Base-by-base conservation (phyloP, 2,888 invertebrate genomes). In the Prosapia bicincta region DNA sequence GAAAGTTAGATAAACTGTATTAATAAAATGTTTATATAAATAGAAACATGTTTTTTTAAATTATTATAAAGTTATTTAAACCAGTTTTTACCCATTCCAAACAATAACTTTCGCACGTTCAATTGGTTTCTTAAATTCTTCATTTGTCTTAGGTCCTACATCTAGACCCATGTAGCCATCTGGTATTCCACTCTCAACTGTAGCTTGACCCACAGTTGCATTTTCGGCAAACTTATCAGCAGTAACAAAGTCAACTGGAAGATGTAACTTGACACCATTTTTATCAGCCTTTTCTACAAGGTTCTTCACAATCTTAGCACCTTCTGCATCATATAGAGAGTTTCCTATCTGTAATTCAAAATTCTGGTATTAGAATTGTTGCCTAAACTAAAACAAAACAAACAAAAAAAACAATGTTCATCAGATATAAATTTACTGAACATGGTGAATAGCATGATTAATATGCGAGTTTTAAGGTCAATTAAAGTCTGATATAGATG, bases 211-310 rank as follows among this genome's bases (percentile, higher is more conserved):
- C 78, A 89, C 90, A 81, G 88, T 86, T 0, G 99, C 98, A 85
- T 97, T 90, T 85, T 98, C 99, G 80, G 92, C 96, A 86, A 99
- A 99, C 85, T 97, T 97, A 83, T 98, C 95, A 32, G 92, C 99
- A 54, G 95, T 96, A 0, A 98, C 88, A 85, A 99, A 99, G 85
- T 99, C 99, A 1, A 93, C 91, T 0, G 99, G 99, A 69, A 99
- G 88, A 85, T 99, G 97, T 77, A 99, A 90, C 83, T 95, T 89
- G 0, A 99, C 98, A 83, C 94, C 94, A 83, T 98, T 98, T 78
- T 90, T 90, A 79, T 93, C 90, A 0, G 99, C 99, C 84, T 99
- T 99, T 43, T 94, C 94, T 83, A 99, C 87, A 15, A 99, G 87
- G 74, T 94, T 93, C 66, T 88, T 86, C 0, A 99, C 96, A 81